Conservation (phyloP, 2,888 invertebrate genomes). For the Leptogaster cylindrica region DNA sequence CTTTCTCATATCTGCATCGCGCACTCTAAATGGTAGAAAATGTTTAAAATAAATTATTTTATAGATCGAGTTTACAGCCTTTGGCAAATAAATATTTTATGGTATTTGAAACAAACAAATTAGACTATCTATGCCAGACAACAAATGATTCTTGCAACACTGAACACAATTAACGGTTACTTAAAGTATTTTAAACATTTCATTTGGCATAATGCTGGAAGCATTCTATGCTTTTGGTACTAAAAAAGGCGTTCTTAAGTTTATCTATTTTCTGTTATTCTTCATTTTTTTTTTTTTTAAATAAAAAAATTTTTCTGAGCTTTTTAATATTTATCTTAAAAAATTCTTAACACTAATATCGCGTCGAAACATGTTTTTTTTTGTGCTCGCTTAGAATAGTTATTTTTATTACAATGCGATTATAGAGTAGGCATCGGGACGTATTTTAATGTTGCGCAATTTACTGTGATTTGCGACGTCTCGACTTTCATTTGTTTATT, state of each 20-base stretch:
- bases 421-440: slow-evolving; percentile 40
- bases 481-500: slow-evolving; percentile 61
- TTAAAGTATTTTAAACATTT: slow-evolving; percentile 32
- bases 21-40: slow-evolving; percentile 43
- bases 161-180: slow-evolving; percentile 36
- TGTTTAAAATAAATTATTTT: slow-evolving; percentile 14
- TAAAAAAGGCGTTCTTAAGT: slow-evolving; percentile 35
- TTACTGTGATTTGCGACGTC: slow-evolving; percentile 14
- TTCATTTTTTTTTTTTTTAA: slow-evolving; percentile 5
- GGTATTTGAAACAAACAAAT: slow-evolving; percentile 19
- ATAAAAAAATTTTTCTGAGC: slow-evolving; percentile 26
- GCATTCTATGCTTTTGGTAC: slow-evolving; percentile 36
- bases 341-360: slow-evolving; percentile 34
- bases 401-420: slow-evolving; percentile 35
- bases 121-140: slow-evolving; percentile 28
- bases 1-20: slow-evolving; percentile 47
- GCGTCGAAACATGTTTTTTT: slow-evolving; percentile 26
- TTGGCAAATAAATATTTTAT: slow-evolving; percentile 19
- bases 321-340: slow-evolving; percentile 31
- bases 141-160: slow-evolving; percentile 28
- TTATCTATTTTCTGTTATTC: slow-evolving; percentile 15
- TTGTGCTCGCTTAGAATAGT: slow-evolving; percentile 36
- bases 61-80: slow-evolving; percentile 23
- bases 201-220: slow-evolving; percentile 43
- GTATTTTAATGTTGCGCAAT: slow-evolving; percentile 31